Evolutionary conservation across 2,888 invertebrate genomes (phyloP), one percentile per base, ranked within the genome.

Genomic region (Augiades crinisus): DNA sequence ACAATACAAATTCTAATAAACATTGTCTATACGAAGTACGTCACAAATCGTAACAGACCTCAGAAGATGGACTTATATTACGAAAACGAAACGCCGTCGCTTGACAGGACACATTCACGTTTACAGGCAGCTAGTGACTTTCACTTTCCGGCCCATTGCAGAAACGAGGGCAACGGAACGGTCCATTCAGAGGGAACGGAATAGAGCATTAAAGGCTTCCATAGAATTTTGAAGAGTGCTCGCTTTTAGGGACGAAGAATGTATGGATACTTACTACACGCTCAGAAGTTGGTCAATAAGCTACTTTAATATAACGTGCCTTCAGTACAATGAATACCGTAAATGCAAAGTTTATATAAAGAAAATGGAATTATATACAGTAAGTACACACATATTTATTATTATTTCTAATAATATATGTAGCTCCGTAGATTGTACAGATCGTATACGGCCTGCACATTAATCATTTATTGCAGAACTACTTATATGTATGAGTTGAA

Each of bases 81-180:
- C 43, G 43, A 31, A 13, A 44, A 31, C 31, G 19, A 44, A 44
- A 44, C 30, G 31, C 30, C 10, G 10, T 13, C 31, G 31, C 31
- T 27, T 34, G 41, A 49, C 49, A 49, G 34, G 41, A 41, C 41
- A 49, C 33, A 27, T 49, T 41, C 41, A 41, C 62, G 64, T 66
- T 67, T 67, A 67, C 62, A 53, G 57, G 54, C 60, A 62, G 30
- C 30, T 12, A 10, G 58, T 65, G 64, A 71, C 67, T 72, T 68
- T 74, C 65, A 63, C 66, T 69, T 69, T 70, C 60, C 58, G 54
- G 60, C 60, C 64, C 62, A 66, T 55, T 57, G 53, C 55, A 60
- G 62, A 67, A 72, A 70, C 57, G 62, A 51, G 72, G 64, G 61
- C 72, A 71, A 59, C 66, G 58, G 58, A 63, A 64, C 64, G 64